Conservation (phyloP, 2,797 vertebrate species). For the Tokudaia tokunoshimensis region DNA sequence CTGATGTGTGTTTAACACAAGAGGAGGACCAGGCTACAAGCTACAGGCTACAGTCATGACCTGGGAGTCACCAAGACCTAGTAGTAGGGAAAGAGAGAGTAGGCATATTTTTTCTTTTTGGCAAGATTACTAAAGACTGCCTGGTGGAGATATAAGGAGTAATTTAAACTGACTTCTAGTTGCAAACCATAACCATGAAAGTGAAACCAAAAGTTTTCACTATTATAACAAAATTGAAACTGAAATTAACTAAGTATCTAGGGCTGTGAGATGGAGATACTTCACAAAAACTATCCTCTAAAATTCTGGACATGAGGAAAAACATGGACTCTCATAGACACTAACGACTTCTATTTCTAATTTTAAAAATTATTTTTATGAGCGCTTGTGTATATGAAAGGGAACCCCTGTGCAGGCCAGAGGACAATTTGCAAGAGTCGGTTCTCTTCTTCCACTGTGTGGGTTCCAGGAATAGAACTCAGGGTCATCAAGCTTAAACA, state of each 20-base stretch:
- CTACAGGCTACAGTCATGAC: background rate
- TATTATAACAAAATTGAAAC: background rate
- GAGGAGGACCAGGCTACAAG: background rate
- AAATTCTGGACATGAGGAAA: background rate
- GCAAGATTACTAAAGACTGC: background rate
- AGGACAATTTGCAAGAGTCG: background rate
- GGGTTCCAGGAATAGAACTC: background rate
- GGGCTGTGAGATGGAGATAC: background rate
- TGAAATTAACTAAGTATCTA: background rate
- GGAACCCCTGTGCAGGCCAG: background rate
- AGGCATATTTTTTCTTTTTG: background rate
- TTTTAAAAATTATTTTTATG: background rate
- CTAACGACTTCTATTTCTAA: background rate
- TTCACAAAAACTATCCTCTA: background rate
- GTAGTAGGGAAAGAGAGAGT: background rate
- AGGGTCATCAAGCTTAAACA: background rate
- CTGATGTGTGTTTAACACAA: background rate
- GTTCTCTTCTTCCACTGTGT: background rate
- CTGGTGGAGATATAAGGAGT: accelerated
- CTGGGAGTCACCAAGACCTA: background rate
- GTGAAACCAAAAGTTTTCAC: background rate
- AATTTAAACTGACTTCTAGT: background rate
- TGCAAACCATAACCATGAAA: background rate
- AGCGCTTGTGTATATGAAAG: background rate
- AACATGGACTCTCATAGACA: background rate